These are phyloP conservation scores for Parazoanthus swiftii DNA, from an alignment of 92 coral and sea anemone species.

Conservation along the genomic window DNA sequence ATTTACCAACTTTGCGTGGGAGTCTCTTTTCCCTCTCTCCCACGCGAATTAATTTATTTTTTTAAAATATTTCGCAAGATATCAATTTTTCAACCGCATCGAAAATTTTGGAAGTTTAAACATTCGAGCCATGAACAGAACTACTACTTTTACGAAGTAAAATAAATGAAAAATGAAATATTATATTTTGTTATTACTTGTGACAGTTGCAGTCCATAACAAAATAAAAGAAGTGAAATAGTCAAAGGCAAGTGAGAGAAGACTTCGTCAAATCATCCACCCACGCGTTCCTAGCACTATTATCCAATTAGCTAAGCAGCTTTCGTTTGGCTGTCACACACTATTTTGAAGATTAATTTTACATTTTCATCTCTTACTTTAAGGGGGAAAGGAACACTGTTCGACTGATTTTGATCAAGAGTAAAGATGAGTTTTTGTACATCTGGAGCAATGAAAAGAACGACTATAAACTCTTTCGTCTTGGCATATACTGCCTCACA, in stretches of 20 bases:
- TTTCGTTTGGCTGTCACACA: constrained; percentile 36
- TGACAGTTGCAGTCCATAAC: neutral
- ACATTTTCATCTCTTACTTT: constrained; percentile 3
- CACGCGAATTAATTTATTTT: constrained; percentile 47
- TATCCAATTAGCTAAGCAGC: constrained; percentile 37
- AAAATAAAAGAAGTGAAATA: constrained; percentile 13
- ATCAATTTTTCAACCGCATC: constrained; percentile 26
- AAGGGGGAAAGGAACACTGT: neutral
- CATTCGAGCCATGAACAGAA: neutral
- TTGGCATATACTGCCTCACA: neutral
- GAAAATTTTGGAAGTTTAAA: neutral
- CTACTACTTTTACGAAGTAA: neutral
- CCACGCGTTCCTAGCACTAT: constrained; percentile 35
- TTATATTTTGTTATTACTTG: neutral
- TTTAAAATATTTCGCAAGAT: constrained; percentile 22
- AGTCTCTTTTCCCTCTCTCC: constrained; percentile 20
- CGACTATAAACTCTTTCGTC: neutral
- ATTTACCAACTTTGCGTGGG: constrained; percentile 48
- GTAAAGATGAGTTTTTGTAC: neutral
- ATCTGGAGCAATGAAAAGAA: neutral
- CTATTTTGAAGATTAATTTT: constrained; percentile 28
- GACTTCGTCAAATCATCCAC: constrained; percentile 9
- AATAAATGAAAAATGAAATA: neutral
- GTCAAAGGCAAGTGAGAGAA: constrained; percentile 17
- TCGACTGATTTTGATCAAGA: neutral